Percentiles rank a stretch among this genome's conserved stretches.
Evolutionary conservation across 2,113 vertebrate species (phyloP).

Genomic region (Rhinichthys klamathensis): DNA sequence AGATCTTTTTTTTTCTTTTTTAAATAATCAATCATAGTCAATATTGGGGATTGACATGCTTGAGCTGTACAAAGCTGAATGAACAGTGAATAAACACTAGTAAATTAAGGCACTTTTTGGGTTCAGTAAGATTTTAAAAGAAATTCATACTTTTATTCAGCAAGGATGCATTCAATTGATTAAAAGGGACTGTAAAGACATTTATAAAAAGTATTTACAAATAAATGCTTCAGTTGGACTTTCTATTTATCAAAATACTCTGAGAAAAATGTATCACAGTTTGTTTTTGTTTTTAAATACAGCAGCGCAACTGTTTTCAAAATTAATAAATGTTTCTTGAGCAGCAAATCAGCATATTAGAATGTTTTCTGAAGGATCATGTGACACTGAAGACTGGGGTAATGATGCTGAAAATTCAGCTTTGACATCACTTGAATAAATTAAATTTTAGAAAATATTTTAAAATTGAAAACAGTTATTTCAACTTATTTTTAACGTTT

Average conservation of each 20-base stretch:
- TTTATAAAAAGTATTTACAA: too few relatives aligned
- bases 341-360: neutral
- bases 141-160: too few relatives aligned
- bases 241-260: neutral
- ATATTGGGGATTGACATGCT: too few relatives aligned
- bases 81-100: neutral
- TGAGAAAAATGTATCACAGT: too few relatives aligned
- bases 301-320: too few relatives aligned
- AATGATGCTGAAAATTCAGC: neutral
- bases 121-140: too few relatives aligned
- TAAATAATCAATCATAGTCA: too few relatives aligned
- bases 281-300: too few relatives aligned
- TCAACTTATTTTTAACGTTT: neutral
- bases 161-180: too few relatives aligned
- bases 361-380: neutral
- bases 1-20: too few relatives aligned
- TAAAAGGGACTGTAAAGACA: too few relatives aligned
- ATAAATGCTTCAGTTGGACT: too few relatives aligned
- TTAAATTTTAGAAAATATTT: neutral
- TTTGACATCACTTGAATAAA: neutral
- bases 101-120: neutral
- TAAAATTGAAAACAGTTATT: neutral
- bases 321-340: neutral
- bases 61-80: neutral
- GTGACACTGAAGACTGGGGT: neutral